Conservation (phyloP, 2,888 invertebrate genomes). For the Melitaea athalia region DNA sequence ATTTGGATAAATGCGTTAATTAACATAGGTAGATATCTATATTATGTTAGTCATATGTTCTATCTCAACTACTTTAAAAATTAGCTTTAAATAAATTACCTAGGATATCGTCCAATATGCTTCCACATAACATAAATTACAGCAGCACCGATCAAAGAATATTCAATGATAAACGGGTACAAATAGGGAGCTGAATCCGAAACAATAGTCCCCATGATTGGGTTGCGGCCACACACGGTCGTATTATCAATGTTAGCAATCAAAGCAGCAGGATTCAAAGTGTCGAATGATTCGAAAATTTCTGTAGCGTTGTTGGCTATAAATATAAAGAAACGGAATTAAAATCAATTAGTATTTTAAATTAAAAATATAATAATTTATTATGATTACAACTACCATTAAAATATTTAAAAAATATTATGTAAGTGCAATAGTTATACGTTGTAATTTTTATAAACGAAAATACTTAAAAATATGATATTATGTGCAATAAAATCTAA, state of each 20-base stretch:
- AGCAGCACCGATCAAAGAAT: conserved; percentile 96
- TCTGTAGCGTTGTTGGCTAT: conserved; percentile 71
- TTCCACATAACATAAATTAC: conserved; percentile 99
- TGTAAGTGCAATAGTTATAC: background rate
- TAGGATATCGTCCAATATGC: conserved; percentile 94
- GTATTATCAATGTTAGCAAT: conserved; percentile 82
- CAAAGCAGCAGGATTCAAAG: conserved; percentile 82
- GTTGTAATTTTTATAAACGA: background rate
- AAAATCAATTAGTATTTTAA: background rate
- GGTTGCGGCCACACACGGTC: conserved; percentile 89
- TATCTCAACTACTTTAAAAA: conserved; percentile 6
- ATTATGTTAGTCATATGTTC: background rate
- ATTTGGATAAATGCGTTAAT: background rate
- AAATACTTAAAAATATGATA: conserved; percentile 3
- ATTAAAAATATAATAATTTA: background rate
- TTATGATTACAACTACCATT: background rate
- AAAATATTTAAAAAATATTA: background rate
- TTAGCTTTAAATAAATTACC: conserved; percentile 76
- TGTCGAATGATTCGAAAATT: conserved; percentile 82
- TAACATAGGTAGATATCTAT: background rate
- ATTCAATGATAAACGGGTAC: conserved; percentile 97
- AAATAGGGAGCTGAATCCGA: conserved; percentile 96
- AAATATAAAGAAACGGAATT: conserved; percentile 45
- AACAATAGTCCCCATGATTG: conserved; percentile 96
- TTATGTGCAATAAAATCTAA: conserved; percentile 27